Conservation (phyloP, 2,888 invertebrate genomes). For the Parascotia fuliginaria region DNA sequence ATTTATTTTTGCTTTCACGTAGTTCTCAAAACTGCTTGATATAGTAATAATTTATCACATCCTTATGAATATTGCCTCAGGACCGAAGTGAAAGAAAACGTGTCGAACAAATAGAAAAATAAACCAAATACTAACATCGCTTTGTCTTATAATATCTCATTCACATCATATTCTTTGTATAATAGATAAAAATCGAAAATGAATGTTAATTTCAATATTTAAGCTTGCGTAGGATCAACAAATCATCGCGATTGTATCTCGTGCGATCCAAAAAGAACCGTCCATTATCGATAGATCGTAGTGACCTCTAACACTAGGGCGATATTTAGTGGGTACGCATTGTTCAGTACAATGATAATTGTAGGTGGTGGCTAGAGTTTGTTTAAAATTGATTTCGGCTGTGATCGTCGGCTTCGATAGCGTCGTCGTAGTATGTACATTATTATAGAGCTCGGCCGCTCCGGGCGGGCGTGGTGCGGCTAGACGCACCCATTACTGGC, state of each 20-base stretch:
- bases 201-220: constrained; percentile 84
- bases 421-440: constrained; percentile 64
- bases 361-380: constrained; percentile 82
- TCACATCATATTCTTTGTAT: constrained; percentile 40
- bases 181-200: constrained; percentile 76
- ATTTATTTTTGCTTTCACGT: constrained; percentile 10
- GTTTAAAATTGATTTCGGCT: constrained; percentile 84
- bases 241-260: constrained; percentile 82
- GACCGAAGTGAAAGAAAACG: neutral
- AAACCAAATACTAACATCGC: constrained; percentile 24
- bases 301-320: constrained; percentile 78
- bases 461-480: constrained; percentile 24
- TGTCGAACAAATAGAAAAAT: constrained; percentile 21
- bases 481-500: constrained; percentile 1
- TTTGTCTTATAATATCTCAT: constrained; percentile 43
- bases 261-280: constrained; percentile 76
- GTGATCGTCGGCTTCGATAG: constrained; percentile 72
- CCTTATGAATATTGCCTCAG: too few relatives aligned
- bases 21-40: neutral
- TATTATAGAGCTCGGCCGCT: constrained; percentile 63
- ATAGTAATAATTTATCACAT: neutral
- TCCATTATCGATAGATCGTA: constrained; percentile 68
- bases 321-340: constrained; percentile 75
- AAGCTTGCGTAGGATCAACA: constrained; percentile 79
- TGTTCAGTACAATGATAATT: constrained; percentile 79